Evolutionary conservation across 1,140 invertebrate genomes (phyloP).

Genomic region (Formica exsecta): DNA sequence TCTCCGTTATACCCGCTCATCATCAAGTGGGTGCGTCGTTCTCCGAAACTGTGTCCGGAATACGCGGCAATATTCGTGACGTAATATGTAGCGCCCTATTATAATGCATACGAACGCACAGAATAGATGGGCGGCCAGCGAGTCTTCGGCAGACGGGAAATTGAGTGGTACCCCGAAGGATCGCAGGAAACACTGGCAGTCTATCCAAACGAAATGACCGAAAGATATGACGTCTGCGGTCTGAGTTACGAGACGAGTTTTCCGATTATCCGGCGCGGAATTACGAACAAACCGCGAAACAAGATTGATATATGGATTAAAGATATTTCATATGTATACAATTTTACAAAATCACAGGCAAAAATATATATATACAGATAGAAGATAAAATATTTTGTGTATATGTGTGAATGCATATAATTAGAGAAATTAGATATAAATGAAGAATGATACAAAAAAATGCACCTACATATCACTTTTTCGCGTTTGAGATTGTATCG

Average conservation of each 20-base stretch:
- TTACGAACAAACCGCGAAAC: not conserved
- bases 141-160: slow-evolving; percentile 65
- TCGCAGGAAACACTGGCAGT: slow-evolving; percentile 51
- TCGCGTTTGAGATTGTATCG: not conserved
- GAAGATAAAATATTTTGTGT: slow-evolving; percentile 6
- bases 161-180: slow-evolving; percentile 48
- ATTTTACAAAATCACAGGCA: not conserved
- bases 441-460: not conserved
- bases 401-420: not conserved
- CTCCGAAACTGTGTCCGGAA: slow-evolving; percentile 18
- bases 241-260: slow-evolving; percentile 25
- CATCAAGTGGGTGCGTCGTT: slow-evolving; percentile 44
- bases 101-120: slow-evolving; percentile 60
- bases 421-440: not conserved
- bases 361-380: not conserved
- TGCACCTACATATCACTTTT: not conserved
- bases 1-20: slow-evolving; percentile 37
- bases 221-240: slow-evolving; percentile 38
- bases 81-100: slow-evolving; percentile 51
- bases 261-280: slow-evolving; percentile 29
- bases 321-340: not conserved
- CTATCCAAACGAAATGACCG: slow-evolving; percentile 39
- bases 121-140: slow-evolving; percentile 43
- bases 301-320: slow-evolving; percentile 24
- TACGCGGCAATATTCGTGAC: not conserved